These are phyloP conservation scores for Xiphophorus birchmanni DNA, from an alignment of 2,797 vertebrate genomes.

Conservation along the genomic window DNA sequence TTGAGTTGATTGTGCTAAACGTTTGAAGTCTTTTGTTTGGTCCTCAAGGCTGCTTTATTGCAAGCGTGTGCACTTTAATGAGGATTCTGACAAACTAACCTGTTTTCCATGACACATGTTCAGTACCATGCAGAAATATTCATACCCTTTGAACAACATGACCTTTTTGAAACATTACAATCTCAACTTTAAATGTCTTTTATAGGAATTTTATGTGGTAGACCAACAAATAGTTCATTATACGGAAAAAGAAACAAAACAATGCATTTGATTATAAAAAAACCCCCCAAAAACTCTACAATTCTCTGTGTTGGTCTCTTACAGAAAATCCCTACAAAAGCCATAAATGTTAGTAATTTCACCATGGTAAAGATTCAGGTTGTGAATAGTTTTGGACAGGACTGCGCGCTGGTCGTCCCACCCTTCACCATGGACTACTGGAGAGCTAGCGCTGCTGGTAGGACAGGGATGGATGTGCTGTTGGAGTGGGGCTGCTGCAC, in stretches of 20 bases:
- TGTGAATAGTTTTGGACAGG: not conserved
- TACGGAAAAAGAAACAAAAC: not conserved
- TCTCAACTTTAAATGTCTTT: not conserved
- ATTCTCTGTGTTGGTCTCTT: not conserved
- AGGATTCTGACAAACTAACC: not conserved
- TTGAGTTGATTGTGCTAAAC: not conserved
- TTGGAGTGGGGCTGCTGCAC: not conserved
- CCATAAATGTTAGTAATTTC: not conserved
- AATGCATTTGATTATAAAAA: not conserved
- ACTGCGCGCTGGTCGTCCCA: not conserved
- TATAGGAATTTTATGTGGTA: not conserved
- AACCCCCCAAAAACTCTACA: not conserved
- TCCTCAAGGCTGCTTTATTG: not conserved
- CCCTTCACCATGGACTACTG: not conserved
- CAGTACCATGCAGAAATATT: not conserved
- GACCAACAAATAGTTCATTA: not conserved
- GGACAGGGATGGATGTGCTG: not conserved
- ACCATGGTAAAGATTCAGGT: not conserved
- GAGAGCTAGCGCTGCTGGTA: not conserved
- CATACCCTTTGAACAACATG: not conserved
- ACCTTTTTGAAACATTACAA: not conserved
- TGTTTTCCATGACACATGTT: not conserved
- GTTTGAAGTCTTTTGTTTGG: not conserved
- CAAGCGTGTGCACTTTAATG: conserved; percentile 3
- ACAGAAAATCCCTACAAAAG: not conserved